These are phyloP conservation scores for Epiblema foenella DNA, from an alignment of 2,888 invertebrate genomes.

Conservation along the genomic window DNA sequence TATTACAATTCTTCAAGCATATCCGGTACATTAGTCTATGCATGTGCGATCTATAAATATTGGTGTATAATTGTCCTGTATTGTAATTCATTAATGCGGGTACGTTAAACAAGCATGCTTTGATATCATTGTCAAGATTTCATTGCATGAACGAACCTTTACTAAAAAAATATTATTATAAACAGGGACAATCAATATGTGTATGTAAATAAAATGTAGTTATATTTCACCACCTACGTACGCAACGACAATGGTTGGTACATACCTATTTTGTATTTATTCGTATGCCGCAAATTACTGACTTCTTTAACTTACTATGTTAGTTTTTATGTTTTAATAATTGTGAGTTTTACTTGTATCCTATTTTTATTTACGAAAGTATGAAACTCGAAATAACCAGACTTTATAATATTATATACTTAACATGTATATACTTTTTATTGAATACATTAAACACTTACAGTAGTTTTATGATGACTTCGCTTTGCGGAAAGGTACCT, in stretches of 20 bases:
- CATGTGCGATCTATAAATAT: conserved; percentile 45
- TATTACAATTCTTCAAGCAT: not conserved
- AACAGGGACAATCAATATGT: not conserved
- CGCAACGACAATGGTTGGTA: not conserved
- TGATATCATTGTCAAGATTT: conserved; percentile 3
- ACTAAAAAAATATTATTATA: not conserved
- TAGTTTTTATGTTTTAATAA: conserved; percentile 16
- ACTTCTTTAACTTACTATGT: conserved; percentile 6
- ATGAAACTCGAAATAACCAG: conserved; percentile 11
- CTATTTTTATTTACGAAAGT: conserved; percentile 19
- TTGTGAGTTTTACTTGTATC: conserved; percentile 16
- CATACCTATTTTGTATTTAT: conserved; percentile 17
- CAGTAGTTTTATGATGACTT: conserved; percentile 79
- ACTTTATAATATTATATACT: conserved; percentile 24
- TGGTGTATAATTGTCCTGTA: not conserved
- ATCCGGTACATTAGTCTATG: conserved; percentile 19
- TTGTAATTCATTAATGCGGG: not conserved
- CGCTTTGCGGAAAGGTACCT: conserved; percentile 85
- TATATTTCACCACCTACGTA: not conserved
- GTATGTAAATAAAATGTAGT: not conserved
- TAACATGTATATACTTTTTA: conserved; percentile 28
- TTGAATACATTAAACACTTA: conserved; percentile 52
- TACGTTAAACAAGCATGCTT: conserved; percentile 17
- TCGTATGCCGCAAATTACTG: conserved; percentile 9
- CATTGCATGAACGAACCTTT: conserved; percentile 30